A percentile compares a stretch with the other conserved stretches of the same genome.
These are phyloP conservation scores for Nasua narica DNA, from an alignment of 2,797 vertebrate genomes.

Conservation along the genomic window DNA sequence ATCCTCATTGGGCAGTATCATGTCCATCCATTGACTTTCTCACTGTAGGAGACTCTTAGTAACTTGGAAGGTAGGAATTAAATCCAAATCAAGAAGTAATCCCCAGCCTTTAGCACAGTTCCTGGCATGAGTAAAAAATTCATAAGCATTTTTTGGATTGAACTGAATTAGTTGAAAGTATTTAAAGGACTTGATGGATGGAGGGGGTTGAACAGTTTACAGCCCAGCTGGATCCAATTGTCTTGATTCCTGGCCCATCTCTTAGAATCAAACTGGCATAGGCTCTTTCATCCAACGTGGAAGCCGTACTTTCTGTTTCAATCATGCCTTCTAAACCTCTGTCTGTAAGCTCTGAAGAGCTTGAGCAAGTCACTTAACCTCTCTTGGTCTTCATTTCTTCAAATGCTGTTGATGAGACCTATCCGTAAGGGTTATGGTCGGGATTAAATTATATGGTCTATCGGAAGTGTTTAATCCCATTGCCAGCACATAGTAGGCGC, in stretches of 20 bases:
- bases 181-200: background rate
- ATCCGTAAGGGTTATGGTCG: background rate
- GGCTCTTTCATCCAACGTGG: background rate
- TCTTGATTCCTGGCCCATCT: background rate
- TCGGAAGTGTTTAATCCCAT: background rate
- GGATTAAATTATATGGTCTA: background rate
- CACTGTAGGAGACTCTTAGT: background rate
- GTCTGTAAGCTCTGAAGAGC: background rate
- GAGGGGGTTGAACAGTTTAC: background rate
- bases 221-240: background rate
- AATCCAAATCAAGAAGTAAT: background rate
- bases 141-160: background rate
- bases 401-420: background rate
- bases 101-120: background rate
- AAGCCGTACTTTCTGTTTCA: background rate
- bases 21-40: background rate
- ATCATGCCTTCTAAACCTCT: background rate
- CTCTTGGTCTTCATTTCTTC: background rate
- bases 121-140: background rate
- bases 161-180: background rate
- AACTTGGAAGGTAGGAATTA: background rate
- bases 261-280: background rate
- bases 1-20: background rate
- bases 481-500: background rate
- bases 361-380: background rate